Percentiles rank a stretch among this genome's conserved stretches.
phyloP scores from a whole-genome alignment of 1,140 invertebrate species.

The Planococcus citri region DNA sequence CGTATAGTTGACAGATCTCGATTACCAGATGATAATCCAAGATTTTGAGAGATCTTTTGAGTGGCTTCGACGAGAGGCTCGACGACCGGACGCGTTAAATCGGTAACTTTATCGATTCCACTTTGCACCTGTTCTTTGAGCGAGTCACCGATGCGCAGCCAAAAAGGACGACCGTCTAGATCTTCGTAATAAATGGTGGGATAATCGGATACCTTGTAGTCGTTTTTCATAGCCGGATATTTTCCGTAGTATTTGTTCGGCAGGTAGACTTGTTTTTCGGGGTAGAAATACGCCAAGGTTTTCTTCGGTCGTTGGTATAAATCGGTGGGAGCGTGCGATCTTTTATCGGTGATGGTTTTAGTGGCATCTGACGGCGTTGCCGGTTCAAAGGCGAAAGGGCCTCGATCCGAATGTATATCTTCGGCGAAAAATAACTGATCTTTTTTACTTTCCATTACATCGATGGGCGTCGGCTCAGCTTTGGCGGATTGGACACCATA shows the following conservation, averaged over 20 bases:
- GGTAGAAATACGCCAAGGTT: slow-evolving; percentile 29
- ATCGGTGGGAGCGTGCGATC: slow-evolving; percentile 23
- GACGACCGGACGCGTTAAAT: slow-evolving; percentile 53
- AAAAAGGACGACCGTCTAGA: slow-evolving; percentile 46
- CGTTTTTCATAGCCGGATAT: slow-evolving; percentile 22
- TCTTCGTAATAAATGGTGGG: slow-evolving; percentile 33
- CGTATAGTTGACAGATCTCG: slow-evolving; percentile 38
- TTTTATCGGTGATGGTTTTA: background rate
- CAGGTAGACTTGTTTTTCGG: slow-evolving; percentile 23
- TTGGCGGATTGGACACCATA: slow-evolving; percentile 59
- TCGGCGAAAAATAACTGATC: slow-evolving; percentile 32
- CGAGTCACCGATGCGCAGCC: slow-evolving; percentile 54
- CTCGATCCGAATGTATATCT: slow-evolving; percentile 34
- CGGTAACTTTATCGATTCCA: slow-evolving; percentile 52
- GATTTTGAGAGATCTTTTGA: slow-evolving; percentile 59
- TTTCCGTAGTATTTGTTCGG: slow-evolving; percentile 18
- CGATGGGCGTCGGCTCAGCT: slow-evolving; percentile 32
- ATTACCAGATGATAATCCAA: slow-evolving; percentile 44
- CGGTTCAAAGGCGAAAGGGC: slow-evolving; percentile 34
- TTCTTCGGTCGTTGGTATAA: slow-evolving; percentile 34
- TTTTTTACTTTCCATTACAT: slow-evolving; percentile 29
- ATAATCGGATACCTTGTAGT: slow-evolving; percentile 24
- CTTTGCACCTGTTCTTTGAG: slow-evolving; percentile 56
- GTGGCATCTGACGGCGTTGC: slow-evolving; percentile 22
- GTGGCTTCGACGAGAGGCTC: slow-evolving; percentile 61